Conservation (phyloP, 1,140 invertebrate genomes). For the Gryllus bimaculatus region DNA sequence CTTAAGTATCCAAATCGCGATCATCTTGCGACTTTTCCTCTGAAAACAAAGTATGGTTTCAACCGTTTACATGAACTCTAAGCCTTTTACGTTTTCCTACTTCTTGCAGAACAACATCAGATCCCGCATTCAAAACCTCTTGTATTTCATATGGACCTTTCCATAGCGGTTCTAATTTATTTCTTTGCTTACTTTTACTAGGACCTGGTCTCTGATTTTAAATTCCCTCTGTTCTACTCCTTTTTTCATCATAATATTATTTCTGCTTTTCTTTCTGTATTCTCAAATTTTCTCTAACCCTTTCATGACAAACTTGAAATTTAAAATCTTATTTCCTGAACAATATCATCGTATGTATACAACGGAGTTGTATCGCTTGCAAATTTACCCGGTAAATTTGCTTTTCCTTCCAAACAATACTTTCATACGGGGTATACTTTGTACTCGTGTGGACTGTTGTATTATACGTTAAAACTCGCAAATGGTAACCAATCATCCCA, state of each 20-base stretch:
- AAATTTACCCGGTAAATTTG: conserved; percentile 16
- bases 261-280: conserved; percentile 2
- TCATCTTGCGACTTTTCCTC: no score
- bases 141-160: conserved; percentile 11
- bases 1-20: no score
- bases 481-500: conserved; percentile 27
- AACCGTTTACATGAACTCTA: background rate
- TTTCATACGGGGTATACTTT: conserved; percentile 13
- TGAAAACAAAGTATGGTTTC: background rate
- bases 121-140: background rate
- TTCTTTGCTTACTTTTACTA: background rate
- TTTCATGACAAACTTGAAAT: background rate
- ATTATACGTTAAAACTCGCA: conserved; percentile 18
- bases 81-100: background rate
- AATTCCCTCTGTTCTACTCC: no score
- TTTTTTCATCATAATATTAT: background rate
- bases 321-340: conserved; percentile 8
- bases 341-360: conserved; percentile 17
- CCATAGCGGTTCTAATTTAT: no score
- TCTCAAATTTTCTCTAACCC: conserved; percentile 7
- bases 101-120: background rate
- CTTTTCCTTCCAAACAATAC: conserved; percentile 13
- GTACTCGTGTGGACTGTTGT: conserved; percentile 15
- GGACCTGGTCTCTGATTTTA: no score
- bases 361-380: background rate